These are phyloP conservation scores for Stichodactyla helianthus DNA, from an alignment of 64 coral and sea anemone genomes.

Conservation along the genomic window DNA sequence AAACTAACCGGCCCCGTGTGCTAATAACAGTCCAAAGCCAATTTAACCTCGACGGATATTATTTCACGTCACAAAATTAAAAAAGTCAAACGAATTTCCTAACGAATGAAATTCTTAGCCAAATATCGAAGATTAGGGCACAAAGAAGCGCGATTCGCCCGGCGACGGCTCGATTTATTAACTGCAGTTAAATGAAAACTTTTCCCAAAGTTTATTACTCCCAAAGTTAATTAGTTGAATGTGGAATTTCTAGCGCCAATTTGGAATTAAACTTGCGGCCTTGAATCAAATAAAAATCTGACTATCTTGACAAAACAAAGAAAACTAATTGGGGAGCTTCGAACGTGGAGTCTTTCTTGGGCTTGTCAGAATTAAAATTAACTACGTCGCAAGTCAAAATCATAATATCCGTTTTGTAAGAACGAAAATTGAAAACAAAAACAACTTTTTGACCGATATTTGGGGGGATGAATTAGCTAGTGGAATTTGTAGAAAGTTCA, in stretches of 20 bases:
- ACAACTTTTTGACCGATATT: neutral
- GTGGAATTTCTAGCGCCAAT: constrained; percentile 10
- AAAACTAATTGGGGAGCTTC: neutral
- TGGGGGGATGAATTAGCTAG: neutral
- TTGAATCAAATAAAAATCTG: constrained; percentile 10
- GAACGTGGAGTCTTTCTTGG: neutral
- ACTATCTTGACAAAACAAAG: neutral
- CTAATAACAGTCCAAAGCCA: constrained; percentile 9
- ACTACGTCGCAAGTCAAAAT: neutral
- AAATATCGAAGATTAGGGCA: constrained; percentile 13
- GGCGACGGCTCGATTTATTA: neutral
- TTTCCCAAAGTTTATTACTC: constrained; percentile 19
- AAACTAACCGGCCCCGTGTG: constrained; percentile 5
- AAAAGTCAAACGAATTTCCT: constrained; percentile 4
- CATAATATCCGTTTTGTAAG: constrained; percentile 21
- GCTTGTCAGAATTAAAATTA: constrained; percentile 7
- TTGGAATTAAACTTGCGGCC: constrained; percentile 18
- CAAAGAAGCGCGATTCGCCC: constrained; percentile 15
- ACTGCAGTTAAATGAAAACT: constrained; percentile 12
- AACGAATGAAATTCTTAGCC: constrained; percentile 4
- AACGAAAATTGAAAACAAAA: constrained; percentile 5
- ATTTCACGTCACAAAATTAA: constrained; percentile 17
- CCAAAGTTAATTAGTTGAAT: constrained; percentile 12
- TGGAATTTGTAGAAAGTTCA: neutral
- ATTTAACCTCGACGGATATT: constrained; percentile 4